phyloP scores from a whole-genome alignment of 2,797 vertebrate genomes.

The Bradypodion ventrale region DNA sequence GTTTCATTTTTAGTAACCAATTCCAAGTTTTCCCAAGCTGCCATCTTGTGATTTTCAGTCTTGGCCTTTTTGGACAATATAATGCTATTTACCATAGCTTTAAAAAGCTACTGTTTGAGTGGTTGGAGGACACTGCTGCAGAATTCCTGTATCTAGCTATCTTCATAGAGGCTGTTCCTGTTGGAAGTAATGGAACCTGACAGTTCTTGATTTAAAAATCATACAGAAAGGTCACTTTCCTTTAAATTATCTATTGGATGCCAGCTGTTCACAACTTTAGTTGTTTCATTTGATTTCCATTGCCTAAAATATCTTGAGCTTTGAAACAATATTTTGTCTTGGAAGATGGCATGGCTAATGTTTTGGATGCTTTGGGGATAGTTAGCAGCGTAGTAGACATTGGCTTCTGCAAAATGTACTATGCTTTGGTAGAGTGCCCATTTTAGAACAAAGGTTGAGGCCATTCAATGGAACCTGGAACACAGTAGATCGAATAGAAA shows the following conservation, averaged over 20 bases:
- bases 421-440: conserved; percentile 39
- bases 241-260: conserved; percentile 83
- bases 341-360: conserved; percentile 46
- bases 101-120: conserved; percentile 45
- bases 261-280: conserved; percentile 81
- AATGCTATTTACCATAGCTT: conserved; percentile 2
- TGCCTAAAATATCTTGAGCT: conserved; percentile 72
- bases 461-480: too few relatives aligned
- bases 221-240: conserved; percentile 84
- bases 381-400: conserved; percentile 67
- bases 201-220: conserved; percentile 86
- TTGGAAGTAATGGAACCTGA: conserved; percentile 84
- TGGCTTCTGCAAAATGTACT: conserved; percentile 45
- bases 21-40: conserved; percentile 55
- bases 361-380: conserved; percentile 41
- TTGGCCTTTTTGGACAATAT: conserved; percentile 11
- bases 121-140: conserved; percentile 67
- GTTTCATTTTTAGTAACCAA: conserved; percentile 27
- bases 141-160: conserved; percentile 73
- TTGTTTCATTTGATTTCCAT: conserved; percentile 68
- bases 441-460: too few relatives aligned
- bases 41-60: conserved; percentile 59
- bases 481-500: too few relatives aligned
- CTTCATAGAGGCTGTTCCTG: conserved; percentile 71
- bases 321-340: conserved; percentile 56